Percentiles rank a stretch among this genome's conserved stretches.
Evolutionary conservation across 2,113 vertebrate species (phyloP).

Genomic region (Colinus virginianus): DNA sequence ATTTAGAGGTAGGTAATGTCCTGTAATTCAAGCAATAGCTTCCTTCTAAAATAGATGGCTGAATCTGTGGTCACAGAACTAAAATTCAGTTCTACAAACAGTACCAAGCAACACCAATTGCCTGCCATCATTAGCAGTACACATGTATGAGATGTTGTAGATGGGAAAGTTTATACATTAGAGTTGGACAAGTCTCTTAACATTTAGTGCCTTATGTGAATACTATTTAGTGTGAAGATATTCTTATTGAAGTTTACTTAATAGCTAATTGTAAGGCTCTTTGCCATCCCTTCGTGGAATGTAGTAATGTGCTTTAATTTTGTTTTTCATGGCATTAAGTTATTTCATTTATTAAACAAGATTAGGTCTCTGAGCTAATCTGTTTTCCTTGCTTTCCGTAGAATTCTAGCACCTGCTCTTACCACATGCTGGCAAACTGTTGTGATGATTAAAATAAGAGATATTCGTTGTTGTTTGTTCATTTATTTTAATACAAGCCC

Average conservation of each 20-base stretch:
- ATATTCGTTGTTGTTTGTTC: neutral
- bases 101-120: neutral
- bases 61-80: neutral
- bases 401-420: neutral
- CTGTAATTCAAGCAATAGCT: neutral
- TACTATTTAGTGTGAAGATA: accelerated
- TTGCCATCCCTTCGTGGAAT: neutral
- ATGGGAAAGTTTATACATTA: neutral
- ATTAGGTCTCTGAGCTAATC: neutral
- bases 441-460: neutral
- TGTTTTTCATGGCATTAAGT: neutral
- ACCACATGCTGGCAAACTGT: neutral
- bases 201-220: neutral
- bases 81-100: neutral
- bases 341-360: neutral
- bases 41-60: neutral
- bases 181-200: neutral
- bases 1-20: neutral
- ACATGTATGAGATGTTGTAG: accelerated
- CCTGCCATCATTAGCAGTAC: accelerated
- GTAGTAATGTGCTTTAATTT: neutral
- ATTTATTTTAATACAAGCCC: neutral
- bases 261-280: neutral
- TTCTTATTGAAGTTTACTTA: neutral
- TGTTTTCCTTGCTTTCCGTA: neutral